Base-by-base conservation (phyloP, 2,888 invertebrate species). In the Reticulitermes lucifugus region DNA sequence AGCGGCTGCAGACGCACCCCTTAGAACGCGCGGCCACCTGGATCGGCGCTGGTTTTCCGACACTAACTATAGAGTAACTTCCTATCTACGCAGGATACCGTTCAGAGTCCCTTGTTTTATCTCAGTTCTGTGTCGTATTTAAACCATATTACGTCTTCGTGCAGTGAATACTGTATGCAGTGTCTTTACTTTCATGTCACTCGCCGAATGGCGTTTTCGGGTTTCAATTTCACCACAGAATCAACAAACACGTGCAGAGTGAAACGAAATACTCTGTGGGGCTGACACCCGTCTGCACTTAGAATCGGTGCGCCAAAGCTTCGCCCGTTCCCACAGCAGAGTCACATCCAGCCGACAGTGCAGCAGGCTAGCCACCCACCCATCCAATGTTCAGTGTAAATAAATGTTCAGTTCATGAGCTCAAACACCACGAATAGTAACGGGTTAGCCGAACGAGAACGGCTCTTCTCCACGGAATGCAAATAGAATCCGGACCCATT, bases 201-300 rank as follows among this genome's bases (percentile, higher is more conserved):
- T 77, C 43, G 46, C 1, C 21, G 77, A 77, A 77, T 77, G 77
- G 46, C 77, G 77, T 51, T 77, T 77, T n/a, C 77, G 46, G 77
- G 77, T 77, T 77, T 77, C 51, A 77, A 46, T 77, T 77, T 46
- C 77, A 77, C 77, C 77, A n/a, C 77, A 46, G 22, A 77, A 77
- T 35, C 46, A 77, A 77, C 77, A 46, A 43, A 35, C 6, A 75
- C 43, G 21, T 7, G n/a, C 77, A 77, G 46, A 77, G 29, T 77
- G 46, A 77, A 77, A 73, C 7, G 41, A 73, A 41, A 41, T 21
- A n/a, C 65, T 65, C 6, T 21, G 35, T 21, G 41, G 21, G 18
- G 43, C 51, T 77, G 77, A 77, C 46, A 77, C 77, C 43, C 77
- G 51, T 46, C 43, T 41, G 35, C 21, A 73, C 41, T 73, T 73